Base-by-base conservation (phyloP, 2,797 vertebrate genomes). In the Danio albolineatus region DNA sequence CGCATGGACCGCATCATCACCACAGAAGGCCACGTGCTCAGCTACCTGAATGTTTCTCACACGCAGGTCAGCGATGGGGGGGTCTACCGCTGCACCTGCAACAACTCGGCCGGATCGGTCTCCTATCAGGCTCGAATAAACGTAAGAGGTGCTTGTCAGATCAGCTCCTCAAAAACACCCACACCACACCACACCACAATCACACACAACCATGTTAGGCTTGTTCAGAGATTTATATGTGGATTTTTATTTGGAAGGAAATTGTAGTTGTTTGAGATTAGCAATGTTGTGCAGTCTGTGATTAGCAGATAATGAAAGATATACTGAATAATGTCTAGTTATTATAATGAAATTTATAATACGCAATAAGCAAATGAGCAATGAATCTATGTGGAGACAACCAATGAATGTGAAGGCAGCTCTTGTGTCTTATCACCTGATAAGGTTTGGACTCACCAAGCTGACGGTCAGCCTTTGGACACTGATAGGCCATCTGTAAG, bases 71-170 rank as follows among this genome's bases (percentile, higher is more conserved):
- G 95, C 77, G 98, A 99, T 0, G 98, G 98, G 10, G 98, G 98
- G 43, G 95, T 98, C 84, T 99, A 99, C 91, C 97, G 98, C 89
- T 99, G 98, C 93, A 96, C 94, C 6, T 98, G 97, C 93, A 97
- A 97, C 95, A 99, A 99, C 92, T 99, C 98, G 49, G 98, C 98
- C 7, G 97, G 98, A 94, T 95, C 95, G 91, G 95, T 97, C 95
- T 95, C 94, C 90, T 99, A 99, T 96, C 98, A 99, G 98, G 98
- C 98, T 97, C 98, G 98, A 97, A 99, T 99, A 99, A 99, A 99
- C 98, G 98, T 99, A 99, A 99, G 98, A 99, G 98, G 98, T 99
- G 98, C 98, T 99, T 99, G 98, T 98, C 98, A 97, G 96, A 98
- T 98, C 96, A 97, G 95, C 96, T 99, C 96, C 96, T 99, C 74